Evolutionary conservation across 2,797 vertebrate genomes (phyloP), one percentile per base, ranked within the genome.

Genomic region (Acrocephalus scirpaceus): DNA sequence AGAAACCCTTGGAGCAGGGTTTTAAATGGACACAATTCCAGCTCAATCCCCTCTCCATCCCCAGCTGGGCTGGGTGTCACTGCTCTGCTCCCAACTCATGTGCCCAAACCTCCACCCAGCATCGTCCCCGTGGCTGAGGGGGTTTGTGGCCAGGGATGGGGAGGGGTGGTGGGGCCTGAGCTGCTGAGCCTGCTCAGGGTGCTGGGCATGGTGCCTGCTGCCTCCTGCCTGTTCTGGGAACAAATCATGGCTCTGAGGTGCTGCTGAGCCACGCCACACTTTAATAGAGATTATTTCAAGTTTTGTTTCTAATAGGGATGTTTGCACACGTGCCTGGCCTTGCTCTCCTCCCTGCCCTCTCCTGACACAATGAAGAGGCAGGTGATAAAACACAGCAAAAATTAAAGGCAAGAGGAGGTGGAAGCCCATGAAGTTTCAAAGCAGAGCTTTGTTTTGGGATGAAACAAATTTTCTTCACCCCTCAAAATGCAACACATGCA

Each of bases 111-210:
- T 70, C 34, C 56, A 26, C 1, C 0, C 0, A 16, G 23, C 26
- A 7, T 3, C 40, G 0, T 36, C 0, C 0, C 20, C 0, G 0
- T 2, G 27, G 19, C 48, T 10, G n/a, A 23, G 16, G 71, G 4
- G 27, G 20, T 40, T 22, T 15, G n/a, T 18, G 32, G 19, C 19
- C 34, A 8, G 16, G 58, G 21, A 2, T 1, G 1, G 53, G 13
- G 32, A 69, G 36, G 29, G 54, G 21, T 30, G 44, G 23, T 5
- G 67, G 44, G 74, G 26, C 48, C 73, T 22, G 65, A 50, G 69
- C 44, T 83, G 80, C 65, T 42, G 57, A 70, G 30, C 11, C 50
- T 81, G 71, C 54, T 53, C 25, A 6, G 64, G 40, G 5, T 11
- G 56, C 2, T 61, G 72, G 25, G 78, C 72, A 30, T 13, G 71